Percentiles rank a stretch among this genome's conserved stretches.
These are phyloP conservation scores for Parauchenoglanis ngamensis DNA, from an alignment of 2,797 vertebrate genomes.

Conservation along the genomic window DNA sequence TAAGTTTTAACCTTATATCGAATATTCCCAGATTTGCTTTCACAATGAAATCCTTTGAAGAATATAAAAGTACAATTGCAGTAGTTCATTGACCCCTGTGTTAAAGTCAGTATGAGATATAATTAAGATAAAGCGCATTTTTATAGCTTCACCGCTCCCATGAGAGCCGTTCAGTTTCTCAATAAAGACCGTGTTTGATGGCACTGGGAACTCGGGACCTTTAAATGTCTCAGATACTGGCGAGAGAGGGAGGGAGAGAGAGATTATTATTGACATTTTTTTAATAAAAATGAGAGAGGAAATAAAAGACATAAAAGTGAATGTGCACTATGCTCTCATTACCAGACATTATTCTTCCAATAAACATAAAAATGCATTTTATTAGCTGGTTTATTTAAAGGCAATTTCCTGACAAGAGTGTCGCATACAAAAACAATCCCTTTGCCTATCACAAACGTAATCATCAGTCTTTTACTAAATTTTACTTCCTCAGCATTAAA, in stretches of 20 bases:
- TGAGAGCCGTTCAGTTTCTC: conserved; percentile 3
- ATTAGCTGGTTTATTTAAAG: neutral
- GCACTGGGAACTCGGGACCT: neutral
- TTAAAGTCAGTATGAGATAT: conserved; percentile 12
- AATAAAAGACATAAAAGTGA: neutral
- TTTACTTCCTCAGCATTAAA: neutral
- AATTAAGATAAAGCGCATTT: conserved; percentile 47
- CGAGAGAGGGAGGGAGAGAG: conserved; percentile 9
- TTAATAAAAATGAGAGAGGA: neutral
- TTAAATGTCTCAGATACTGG: neutral
- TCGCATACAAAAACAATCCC: neutral
- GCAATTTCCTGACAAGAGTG: neutral
- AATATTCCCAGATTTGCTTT: neutral
- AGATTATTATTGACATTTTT: neutral
- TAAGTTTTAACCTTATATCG: neutral
- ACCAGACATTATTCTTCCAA: neutral
- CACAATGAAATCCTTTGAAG: neutral
- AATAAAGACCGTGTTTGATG: neutral
- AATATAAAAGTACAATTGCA: neutral
- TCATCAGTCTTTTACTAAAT: neutral
- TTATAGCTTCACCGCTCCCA: conserved; percentile 20
- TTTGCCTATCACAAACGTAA: neutral
- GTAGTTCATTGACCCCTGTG: neutral
- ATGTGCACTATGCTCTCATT: neutral
- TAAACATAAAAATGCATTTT: neutral